Evolutionary conservation across 2,888 invertebrate species (phyloP).

Genomic region (Epirrhoe alternata): DNA sequence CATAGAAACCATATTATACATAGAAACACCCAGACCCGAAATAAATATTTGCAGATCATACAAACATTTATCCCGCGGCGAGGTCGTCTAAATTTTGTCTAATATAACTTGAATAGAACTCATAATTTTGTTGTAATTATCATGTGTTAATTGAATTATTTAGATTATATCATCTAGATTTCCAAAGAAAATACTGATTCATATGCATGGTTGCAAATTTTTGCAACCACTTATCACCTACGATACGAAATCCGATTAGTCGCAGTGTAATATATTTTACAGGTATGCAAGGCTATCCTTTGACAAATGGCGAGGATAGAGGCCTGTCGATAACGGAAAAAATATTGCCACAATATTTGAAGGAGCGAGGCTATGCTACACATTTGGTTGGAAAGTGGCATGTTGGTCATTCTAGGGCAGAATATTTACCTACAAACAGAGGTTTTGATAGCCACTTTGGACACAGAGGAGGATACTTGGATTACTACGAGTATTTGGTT

Average conservation of each 20-base stretch:
- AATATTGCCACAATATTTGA: constrained; percentile 86
- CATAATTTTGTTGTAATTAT: too few species aligned
- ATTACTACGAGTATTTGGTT: constrained; percentile 88
- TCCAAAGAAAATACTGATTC: neutral
- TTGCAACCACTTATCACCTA: neutral
- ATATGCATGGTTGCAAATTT: neutral
- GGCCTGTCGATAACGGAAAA: constrained; percentile 77
- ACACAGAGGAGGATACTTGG: constrained; percentile 92
- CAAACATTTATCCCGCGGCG: too few species aligned
- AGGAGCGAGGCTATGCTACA: constrained; percentile 88
- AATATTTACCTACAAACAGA: constrained; percentile 88
- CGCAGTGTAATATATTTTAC: constrained; percentile 33
- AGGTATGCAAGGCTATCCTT: constrained; percentile 80
- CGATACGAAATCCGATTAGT: constrained; percentile 31
- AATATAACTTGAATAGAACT: too few species aligned
- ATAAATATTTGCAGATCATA: too few species aligned
- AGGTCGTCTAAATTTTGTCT: too few species aligned
- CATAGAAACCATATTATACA: too few species aligned
- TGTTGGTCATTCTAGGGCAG: constrained; percentile 81
- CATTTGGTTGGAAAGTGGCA: constrained; percentile 94
- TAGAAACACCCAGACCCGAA: too few species aligned
- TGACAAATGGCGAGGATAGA: constrained; percentile 73
- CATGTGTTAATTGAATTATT: too few species aligned
- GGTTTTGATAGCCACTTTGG: constrained; percentile 95
- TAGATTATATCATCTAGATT: too few species aligned